Percentiles rank a stretch among this genome's conserved stretches.
These are phyloP conservation scores for Bugula neritina DNA, from an alignment of 2,888 invertebrate species.

Conservation along the genomic window DNA sequence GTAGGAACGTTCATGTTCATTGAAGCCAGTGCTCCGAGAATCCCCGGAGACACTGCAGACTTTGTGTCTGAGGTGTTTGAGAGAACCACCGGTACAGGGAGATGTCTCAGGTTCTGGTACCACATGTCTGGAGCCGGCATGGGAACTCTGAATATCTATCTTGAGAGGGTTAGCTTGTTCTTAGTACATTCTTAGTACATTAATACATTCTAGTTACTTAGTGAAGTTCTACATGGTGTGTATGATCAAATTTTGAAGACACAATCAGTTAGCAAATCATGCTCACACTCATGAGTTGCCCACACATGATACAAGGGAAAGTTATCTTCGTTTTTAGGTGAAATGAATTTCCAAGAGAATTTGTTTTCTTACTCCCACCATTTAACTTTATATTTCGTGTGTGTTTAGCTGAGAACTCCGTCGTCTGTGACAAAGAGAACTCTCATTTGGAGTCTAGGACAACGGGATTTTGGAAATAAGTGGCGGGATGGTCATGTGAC, in stretches of 20 bases:
- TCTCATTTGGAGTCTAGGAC: slow-evolving; percentile 27
- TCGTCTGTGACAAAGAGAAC: neutral
- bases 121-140: slow-evolving; percentile 33
- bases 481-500: slow-evolving; percentile 25
- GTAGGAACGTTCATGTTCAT: slow-evolving; percentile 41
- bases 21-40: slow-evolving; percentile 37
- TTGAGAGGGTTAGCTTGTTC: neutral
- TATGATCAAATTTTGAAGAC: too few species aligned
- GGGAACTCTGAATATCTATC: slow-evolving; percentile 37
- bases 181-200: neutral
- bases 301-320: too few species aligned
- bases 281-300: too few species aligned
- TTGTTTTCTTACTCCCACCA: too few species aligned
- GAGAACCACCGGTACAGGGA: slow-evolving; percentile 34
- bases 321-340: too few species aligned
- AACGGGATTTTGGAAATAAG: neutral
- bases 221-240: too few species aligned
- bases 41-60: slow-evolving; percentile 36
- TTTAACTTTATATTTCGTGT: too few species aligned
- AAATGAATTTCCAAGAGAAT: too few species aligned
- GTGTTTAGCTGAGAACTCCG: neutral
- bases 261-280: too few species aligned
- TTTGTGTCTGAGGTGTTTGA: slow-evolving; percentile 37
- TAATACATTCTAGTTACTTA: neutral
- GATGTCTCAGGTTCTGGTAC: slow-evolving; percentile 31